Base-by-base conservation (phyloP, 2,797 vertebrate species). In the Malurus splendens region DNA sequence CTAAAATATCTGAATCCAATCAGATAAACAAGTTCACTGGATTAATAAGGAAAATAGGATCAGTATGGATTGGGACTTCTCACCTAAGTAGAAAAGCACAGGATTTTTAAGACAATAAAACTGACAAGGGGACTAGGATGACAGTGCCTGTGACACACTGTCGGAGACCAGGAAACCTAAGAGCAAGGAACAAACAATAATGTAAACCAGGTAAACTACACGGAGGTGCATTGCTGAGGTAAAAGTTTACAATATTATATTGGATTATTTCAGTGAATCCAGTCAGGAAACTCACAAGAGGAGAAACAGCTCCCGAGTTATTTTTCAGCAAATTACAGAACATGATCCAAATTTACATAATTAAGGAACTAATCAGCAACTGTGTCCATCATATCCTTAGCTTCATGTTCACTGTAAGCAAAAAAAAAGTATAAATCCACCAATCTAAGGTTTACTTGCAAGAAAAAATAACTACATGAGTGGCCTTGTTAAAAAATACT, bases 21-120 rank as follows among this genome's bases (percentile, higher is more conserved):
- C 30, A 91, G 32, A 57, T 74, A 84, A 73, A 77, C 0, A 2
- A 60, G 27, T 65, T 82, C 52, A 45, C 14, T 42, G 27, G 57
- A 82, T 52, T 62, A 76, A 61, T 54, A 73, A 73, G 13, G 41
- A 61, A 87, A 87, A 56, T 5, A 48, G 48, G 25, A 75, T 91
- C 38, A 52, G 14, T 55, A 52, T n/a, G 55, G 61, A 64, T 9
- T 65, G 15, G 19, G 67, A 87, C 67, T 87, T 67, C 47, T 36
- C 59, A 64, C 8, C 10, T 41, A 60, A 60, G 33, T 9, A 71
- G 41, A 39, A 68, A 72, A 61, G 51, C 18, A 68, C 4, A 54
- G 36, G 25, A 56, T 32, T 75, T 88, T 75, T 41, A 67, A 67
- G 10, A 67, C 47, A 55, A 0, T 42, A 64, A 75, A 44, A 55